Base-by-base conservation (phyloP, 2,113 vertebrate species). In the Dunckerocampus dactyliophorus region DNA sequence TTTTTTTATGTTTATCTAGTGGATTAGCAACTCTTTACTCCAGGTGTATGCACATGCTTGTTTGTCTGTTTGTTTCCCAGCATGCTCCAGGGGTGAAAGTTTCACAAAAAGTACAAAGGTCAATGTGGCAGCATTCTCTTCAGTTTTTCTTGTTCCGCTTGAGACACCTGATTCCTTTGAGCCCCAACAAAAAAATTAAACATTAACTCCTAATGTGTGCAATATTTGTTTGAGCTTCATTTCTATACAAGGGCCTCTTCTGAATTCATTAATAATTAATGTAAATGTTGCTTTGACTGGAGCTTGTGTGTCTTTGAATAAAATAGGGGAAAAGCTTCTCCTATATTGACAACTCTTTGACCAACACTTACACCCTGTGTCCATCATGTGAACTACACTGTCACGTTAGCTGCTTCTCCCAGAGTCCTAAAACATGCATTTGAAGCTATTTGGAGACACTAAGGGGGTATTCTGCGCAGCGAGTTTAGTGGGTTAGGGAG, bases 321-420 rank as follows among this genome's bases (percentile, higher is more conserved):
- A 39, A 39, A 72, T 72, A 5, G 71, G 68, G 69, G 67, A 71
- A 62, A 68, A 57, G 21, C 45, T 15, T 42, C n/a, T 64, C 34
- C 28, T 65, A n/a, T 62, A 14, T 1, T 39, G 14, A 43, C 24
- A 15, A 50, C 42, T 69, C 43, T 62, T 51, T 69, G 65, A 50
- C 65, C 82, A 85, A 87, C 73, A 85, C 84, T 83, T 66, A 87
- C 86, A 80, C 77, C 86, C 65, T 68, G 86, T 85, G 87, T 82
- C 56, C 75, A 72, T 52, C 31, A 21, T 28, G 22, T 69, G 82
- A 84, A 88, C 75, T 88, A 60, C 86, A 87, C 56, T 75, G 2
- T 45, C 31, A 28, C 24, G 24, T 34, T 34, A 1, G 31, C 31
- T 4, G 3, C 31, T 34, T 34, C 31, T 34, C 7, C 31, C 31